Base-by-base conservation (phyloP, 2,797 vertebrate species). In the Gymnothorax javanicus region DNA sequence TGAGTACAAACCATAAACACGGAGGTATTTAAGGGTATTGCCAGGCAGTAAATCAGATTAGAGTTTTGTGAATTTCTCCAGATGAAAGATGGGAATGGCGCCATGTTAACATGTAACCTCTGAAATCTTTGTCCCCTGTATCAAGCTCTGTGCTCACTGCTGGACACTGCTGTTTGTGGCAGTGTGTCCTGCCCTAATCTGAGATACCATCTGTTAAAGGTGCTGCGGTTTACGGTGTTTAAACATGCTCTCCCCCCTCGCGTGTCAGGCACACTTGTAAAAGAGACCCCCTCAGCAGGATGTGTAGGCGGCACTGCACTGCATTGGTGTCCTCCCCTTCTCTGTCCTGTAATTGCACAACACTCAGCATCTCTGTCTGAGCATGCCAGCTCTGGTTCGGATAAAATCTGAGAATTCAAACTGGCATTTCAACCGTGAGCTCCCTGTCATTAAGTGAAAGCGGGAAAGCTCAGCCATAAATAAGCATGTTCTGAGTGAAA, bases 191-290 rank as follows among this genome's bases (percentile, higher is more conserved):
- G n/a, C 15, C 54, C 4, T 75, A n/a, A 86, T 87, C 87, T 84
- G 60, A 82, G 62, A 84, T 87, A 57, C 83, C 11, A 15, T 25
- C 69, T 73, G 54, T 83, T 13, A 79, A 83, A 50, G 69, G 87
- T 79, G 12, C 50, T 84, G 69, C 43, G 56, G 69, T 88, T 85
- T 77, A 87, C 79, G 60, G 87, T 84, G 67, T 86, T 85, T 89
- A 85, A 85, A 90, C 87, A 90, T 69, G 54, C 86, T 83, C 77
- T 87, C 64, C 73, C n/a, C 71, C 64, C 85, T 89, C 87, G 85
- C 77, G 60, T 83, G 81, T 15, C 0, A 0, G 81, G 20, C 57
- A 54, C 5, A 17, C n/a, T 25, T 87, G 23, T 56, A 69, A 82
- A 82, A 15, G 2, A 50, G 33, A 57, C 71, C 73, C 59, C 27